These are phyloP conservation scores for Colius striatus DNA, from an alignment of 2,113 vertebrate genomes.

Conservation along the genomic window DNA sequence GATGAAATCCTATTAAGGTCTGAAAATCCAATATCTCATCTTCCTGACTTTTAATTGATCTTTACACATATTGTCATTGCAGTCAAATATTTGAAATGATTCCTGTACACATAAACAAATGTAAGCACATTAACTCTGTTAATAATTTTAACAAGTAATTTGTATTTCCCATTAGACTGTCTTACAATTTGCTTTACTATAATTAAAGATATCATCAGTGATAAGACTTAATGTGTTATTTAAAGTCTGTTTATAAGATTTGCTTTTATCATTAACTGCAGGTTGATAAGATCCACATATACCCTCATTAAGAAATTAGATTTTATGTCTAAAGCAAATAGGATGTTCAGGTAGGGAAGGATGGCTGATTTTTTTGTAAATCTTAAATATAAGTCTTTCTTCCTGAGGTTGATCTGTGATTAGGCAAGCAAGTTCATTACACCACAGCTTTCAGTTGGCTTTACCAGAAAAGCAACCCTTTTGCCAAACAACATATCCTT, in stretches of 20 bases:
- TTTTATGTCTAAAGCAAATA: slow-evolving; percentile 44
- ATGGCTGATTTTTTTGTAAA: not conserved
- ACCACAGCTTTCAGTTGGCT: not conserved
- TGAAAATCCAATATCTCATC: slow-evolving; percentile 85
- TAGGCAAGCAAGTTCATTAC: not conserved
- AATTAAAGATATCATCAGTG: slow-evolving; percentile 82
- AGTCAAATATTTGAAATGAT: slow-evolving; percentile 81
- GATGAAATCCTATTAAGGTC: slow-evolving; percentile 84
- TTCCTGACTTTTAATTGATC: slow-evolving; percentile 87
- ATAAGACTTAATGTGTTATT: slow-evolving; percentile 78
- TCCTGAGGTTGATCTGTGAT: not conserved
- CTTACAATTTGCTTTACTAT: slow-evolving; percentile 76
- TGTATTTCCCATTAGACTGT: slow-evolving; percentile 82
- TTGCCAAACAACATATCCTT: not conserved
- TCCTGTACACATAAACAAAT: slow-evolving; percentile 83
- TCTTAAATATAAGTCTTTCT: not conserved
- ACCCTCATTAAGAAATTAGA: slow-evolving; percentile 67
- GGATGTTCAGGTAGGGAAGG: not conserved
- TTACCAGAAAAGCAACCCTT: not conserved
- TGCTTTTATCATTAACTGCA: slow-evolving; percentile 76
- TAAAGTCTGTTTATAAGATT: slow-evolving; percentile 77
- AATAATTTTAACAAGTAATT: slow-evolving; percentile 86
- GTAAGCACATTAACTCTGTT: slow-evolving; percentile 83
- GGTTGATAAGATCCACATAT: slow-evolving; percentile 60
- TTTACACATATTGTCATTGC: slow-evolving; percentile 83